Conservation (phyloP, 2,888 invertebrate species). For the Panzeria rudis region DNA sequence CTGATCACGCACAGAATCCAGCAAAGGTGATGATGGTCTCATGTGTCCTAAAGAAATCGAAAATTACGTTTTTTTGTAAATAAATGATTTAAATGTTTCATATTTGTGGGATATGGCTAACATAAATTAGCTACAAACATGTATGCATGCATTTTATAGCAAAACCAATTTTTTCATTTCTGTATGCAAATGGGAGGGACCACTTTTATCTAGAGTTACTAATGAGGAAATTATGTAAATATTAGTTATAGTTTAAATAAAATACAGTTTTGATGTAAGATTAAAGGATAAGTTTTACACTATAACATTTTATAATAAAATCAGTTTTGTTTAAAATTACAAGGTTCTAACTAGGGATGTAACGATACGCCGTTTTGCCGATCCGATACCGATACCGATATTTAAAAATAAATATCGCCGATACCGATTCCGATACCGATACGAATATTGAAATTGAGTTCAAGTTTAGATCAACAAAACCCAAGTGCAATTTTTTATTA, state of each 20-base stretch:
- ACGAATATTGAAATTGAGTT: too few species aligned
- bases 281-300: too few species aligned
- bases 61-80: background rate
- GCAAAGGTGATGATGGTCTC: slow-evolving; percentile 95
- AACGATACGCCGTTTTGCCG: too few species aligned
- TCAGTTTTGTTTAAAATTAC: too few species aligned
- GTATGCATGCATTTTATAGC: slow-evolving; percentile 57
- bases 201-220: slow-evolving; percentile 36
- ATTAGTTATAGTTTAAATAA: background rate
- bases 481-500: too few species aligned
- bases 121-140: slow-evolving; percentile 38
- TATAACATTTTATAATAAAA: too few species aligned
- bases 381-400: too few species aligned
- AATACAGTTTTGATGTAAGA: too few species aligned
- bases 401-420: too few species aligned
- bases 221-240: background rate
- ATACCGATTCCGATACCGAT: too few species aligned
- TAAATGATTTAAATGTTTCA: background rate
- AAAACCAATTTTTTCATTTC: slow-evolving; percentile 52
- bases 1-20: slow-evolving; percentile 96
- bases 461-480: too few species aligned
- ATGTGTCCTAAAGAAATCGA: slow-evolving; percentile 87
- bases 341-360: too few species aligned
- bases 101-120: background rate
- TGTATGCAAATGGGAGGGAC: slow-evolving; percentile 69